Percentiles rank a stretch among this genome's conserved stretches.
These are phyloP conservation scores for Bactericera cockerelli DNA, from an alignment of 1,140 invertebrate species.

Conservation along the genomic window DNA sequence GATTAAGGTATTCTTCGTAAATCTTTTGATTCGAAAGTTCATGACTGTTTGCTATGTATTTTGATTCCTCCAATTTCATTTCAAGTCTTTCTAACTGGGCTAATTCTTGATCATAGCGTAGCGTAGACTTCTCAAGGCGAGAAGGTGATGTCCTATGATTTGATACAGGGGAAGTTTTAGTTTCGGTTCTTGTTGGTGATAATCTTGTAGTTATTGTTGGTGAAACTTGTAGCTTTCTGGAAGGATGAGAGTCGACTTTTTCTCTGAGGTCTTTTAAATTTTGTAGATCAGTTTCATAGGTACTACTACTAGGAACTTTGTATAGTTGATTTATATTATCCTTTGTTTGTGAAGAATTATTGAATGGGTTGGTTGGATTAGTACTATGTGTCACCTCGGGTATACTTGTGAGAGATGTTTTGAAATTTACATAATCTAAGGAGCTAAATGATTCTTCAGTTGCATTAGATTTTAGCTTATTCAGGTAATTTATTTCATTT, in stretches of 20 bases:
- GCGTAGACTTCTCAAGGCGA: background rate
- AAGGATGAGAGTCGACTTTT: background rate
- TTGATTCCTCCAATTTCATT: background rate
- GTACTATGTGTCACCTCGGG: background rate
- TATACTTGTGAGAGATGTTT: background rate
- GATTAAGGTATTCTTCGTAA: background rate
- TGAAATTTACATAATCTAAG: background rate
- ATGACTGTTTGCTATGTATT: background rate
- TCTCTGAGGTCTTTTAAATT: background rate
- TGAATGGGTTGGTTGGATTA: background rate
- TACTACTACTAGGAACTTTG: background rate
- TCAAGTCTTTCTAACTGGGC: background rate
- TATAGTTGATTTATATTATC: too few species aligned
- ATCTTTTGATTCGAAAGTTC: background rate
- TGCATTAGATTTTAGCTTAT: background rate
- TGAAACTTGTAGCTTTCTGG: background rate
- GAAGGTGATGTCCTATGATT: background rate
- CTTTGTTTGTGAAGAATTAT: too few species aligned
- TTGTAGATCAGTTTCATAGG: background rate
- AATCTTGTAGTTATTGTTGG: background rate
- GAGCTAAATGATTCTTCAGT: background rate
- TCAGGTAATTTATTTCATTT: background rate
- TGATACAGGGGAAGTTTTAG: background rate
- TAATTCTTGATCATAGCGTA: slow-evolving; percentile 3
- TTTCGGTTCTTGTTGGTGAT: background rate